Conservation (phyloP, 2,797 vertebrate genomes). For the Poecilia picta region DNA sequence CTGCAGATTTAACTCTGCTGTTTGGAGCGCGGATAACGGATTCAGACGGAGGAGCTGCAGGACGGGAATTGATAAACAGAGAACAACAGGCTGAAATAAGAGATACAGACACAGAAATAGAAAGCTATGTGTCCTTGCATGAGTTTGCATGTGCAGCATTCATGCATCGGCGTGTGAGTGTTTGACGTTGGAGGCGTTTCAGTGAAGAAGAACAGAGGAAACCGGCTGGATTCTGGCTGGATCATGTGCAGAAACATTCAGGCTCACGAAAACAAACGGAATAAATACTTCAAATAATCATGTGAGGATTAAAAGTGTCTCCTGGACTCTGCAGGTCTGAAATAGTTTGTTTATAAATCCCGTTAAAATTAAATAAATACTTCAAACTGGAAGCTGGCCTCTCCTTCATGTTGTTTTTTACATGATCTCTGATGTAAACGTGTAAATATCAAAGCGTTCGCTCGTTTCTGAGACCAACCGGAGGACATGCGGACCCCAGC, state of each 20-base stretch:
- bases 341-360: not conserved
- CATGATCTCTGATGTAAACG: not conserved
- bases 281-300: not conserved
- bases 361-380: not conserved
- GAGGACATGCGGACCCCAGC: not conserved
- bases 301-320: not conserved
- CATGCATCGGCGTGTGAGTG: conserved; percentile 9
- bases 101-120: conserved; percentile 54
- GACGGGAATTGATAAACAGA: conserved; percentile 29
- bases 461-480: not conserved
- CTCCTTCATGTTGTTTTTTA: not conserved
- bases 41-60: not conserved
- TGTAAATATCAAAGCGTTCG: not conserved
- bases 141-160: conserved; percentile 21
- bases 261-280: not conserved
- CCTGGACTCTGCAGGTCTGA: not conserved
- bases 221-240: not conserved
- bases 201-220: not conserved
- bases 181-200: not conserved
- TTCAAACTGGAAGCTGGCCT: not conserved
- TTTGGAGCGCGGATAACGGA: not conserved
- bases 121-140: conserved; percentile 61
- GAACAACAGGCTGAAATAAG: conserved; percentile 52
- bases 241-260: not conserved
- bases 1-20: too few relatives aligned